Conservation (phyloP, 2,797 vertebrate species). For the Yasuhikotakia modesta region DNA sequence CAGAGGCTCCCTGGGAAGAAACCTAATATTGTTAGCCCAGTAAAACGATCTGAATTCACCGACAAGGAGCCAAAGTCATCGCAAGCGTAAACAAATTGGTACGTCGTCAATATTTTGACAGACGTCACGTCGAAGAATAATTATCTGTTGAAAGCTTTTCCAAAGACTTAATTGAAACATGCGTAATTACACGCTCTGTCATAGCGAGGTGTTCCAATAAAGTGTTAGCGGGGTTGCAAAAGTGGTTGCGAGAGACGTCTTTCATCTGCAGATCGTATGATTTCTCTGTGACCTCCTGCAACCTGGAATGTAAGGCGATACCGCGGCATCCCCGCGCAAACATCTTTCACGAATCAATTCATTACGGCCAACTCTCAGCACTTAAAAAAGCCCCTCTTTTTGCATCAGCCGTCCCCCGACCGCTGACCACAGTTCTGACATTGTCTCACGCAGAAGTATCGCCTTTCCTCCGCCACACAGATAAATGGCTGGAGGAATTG, state of each 20-base stretch:
- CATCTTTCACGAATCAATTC: slow-evolving; percentile 76
- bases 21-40: slow-evolving; percentile 66
- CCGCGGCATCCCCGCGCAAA: slow-evolving; percentile 62
- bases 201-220: slow-evolving; percentile 67
- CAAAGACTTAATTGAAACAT: slow-evolving; percentile 80
- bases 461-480: slow-evolving; percentile 68
- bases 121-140: slow-evolving; percentile 71
- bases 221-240: slow-evolving; percentile 67
- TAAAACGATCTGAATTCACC: slow-evolving; percentile 62
- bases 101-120: slow-evolving; percentile 81
- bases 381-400: slow-evolving; percentile 70
- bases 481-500: slow-evolving; percentile 58
- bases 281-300: slow-evolving; percentile 64
- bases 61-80: slow-evolving; percentile 61
- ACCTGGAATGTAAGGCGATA: slow-evolving; percentile 72
- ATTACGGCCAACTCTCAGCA: slow-evolving; percentile 68
- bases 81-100: slow-evolving; percentile 60
- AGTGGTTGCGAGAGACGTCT: slow-evolving; percentile 64
- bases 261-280: slow-evolving; percentile 65
- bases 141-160: slow-evolving; percentile 73
- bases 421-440: slow-evolving; percentile 68
- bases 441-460: slow-evolving; percentile 65
- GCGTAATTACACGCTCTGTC: slow-evolving; percentile 76
- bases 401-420: slow-evolving; percentile 73
- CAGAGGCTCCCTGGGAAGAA: slow-evolving; percentile 62